phyloP scores from a whole-genome alignment of 2,797 vertebrate genomes.

The Rhyacichthys aspro region DNA sequence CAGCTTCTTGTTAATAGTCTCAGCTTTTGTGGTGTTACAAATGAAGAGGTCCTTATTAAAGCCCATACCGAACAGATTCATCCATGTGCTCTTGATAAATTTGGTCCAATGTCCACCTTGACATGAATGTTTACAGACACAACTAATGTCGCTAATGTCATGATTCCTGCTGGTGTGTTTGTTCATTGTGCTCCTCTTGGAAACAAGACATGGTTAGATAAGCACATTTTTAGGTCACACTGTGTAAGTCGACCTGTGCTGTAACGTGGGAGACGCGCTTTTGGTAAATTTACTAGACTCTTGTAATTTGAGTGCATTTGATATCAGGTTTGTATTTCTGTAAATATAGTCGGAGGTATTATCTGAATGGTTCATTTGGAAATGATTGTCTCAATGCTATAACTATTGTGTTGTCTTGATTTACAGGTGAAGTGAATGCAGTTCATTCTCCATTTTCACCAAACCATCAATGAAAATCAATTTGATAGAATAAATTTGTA shows the following conservation, averaged over 20 bases:
- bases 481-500: slow-evolving; percentile 75
- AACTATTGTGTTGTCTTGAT: slow-evolving; percentile 74
- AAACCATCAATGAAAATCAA: slow-evolving; percentile 49
- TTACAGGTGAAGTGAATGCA: slow-evolving; percentile 58
- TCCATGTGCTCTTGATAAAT: slow-evolving; percentile 40
- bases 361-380: slow-evolving; percentile 53
- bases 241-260: slow-evolving; percentile 63
- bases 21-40: neutral
- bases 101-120: slow-evolving; percentile 63
- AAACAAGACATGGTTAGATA: slow-evolving; percentile 69
- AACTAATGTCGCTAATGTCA: slow-evolving; percentile 45
- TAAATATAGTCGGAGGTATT: slow-evolving; percentile 58
- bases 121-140: slow-evolving; percentile 76
- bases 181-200: slow-evolving; percentile 52
- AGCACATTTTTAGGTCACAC: slow-evolving; percentile 73
- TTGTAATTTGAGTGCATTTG: slow-evolving; percentile 74
- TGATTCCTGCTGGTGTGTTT: slow-evolving; percentile 48
- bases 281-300: slow-evolving; percentile 73
- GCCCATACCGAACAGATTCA: neutral
- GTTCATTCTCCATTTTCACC: slow-evolving; percentile 44
- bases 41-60: neutral
- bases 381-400: slow-evolving; percentile 63
- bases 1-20: slow-evolving; percentile 2
- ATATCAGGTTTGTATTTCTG: slow-evolving; percentile 79
- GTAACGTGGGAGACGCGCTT: slow-evolving; percentile 60